A percentile compares a stretch with the other conserved stretches of the same genome.
Conservation (phyloP, 2,888 invertebrate genomes). For the Lithodes maja region DNA sequence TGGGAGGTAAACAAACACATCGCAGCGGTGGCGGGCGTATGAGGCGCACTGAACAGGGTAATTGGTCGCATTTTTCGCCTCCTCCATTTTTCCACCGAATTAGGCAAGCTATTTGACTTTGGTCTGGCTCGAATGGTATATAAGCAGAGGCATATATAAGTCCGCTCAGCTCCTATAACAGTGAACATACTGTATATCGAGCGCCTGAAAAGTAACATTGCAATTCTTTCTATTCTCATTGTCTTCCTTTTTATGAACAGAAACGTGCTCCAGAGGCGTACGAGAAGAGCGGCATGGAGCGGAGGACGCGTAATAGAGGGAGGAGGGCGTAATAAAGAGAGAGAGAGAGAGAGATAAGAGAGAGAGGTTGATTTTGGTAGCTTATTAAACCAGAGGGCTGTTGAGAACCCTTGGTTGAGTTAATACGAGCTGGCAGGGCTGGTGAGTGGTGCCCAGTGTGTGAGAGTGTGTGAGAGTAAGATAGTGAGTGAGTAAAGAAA, state of each 20-base stretch:
- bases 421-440: too few species aligned
- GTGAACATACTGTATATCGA: too few species aligned
- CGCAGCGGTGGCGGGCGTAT: neutral
- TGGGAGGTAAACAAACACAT: neutral
- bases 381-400: too few species aligned
- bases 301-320: neutral
- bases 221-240: neutral
- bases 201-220: too few species aligned
- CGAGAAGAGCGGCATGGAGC: neutral
- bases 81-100: too few species aligned
- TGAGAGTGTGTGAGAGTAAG: neutral
- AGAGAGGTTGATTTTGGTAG: neutral
- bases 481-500: neutral
- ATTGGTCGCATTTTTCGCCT: neutral
- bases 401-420: too few species aligned
- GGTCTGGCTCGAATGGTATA: too few species aligned
- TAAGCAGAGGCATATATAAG: too few species aligned
- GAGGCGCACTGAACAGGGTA: neutral
- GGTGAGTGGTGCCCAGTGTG: too few species aligned
- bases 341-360: neutral
- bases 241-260: neutral
- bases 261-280: neutral
- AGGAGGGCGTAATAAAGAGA: neutral
- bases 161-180: too few species aligned
- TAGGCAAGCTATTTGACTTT: too few species aligned